phyloP scores from a whole-genome alignment of 2,797 vertebrate genomes.

The Chlorospingus semifuscus region DNA sequence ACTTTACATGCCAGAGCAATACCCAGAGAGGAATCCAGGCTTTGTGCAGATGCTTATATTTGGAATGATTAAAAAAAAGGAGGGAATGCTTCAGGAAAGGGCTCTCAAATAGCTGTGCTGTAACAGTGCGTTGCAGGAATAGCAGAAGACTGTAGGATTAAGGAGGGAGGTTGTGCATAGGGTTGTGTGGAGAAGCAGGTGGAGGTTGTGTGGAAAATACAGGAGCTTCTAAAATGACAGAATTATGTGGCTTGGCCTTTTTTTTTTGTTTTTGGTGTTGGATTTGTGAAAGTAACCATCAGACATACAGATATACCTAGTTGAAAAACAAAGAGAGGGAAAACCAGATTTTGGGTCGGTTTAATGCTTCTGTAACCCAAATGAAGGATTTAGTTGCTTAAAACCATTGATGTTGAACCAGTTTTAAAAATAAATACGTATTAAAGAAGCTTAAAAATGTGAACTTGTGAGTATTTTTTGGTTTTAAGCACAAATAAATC shows the following conservation, averaged over 20 bases:
- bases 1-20: not conserved
- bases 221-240: not conserved
- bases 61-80: not conserved
- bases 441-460: not conserved
- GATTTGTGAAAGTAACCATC: not conserved
- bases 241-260: not conserved
- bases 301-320: not conserved
- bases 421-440: not conserved
- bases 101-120: not conserved
- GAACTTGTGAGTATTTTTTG: not conserved
- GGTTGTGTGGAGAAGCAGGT: not conserved
- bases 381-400: not conserved
- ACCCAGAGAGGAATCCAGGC: not conserved
- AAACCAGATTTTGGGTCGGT: not conserved
- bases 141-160: not conserved
- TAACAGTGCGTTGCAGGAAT: not conserved
- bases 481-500: not conserved
- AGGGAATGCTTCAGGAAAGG: not conserved
- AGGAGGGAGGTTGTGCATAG: not conserved
- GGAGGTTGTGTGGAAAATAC: not conserved
- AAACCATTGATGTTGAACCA: not conserved
- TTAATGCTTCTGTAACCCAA: not conserved
- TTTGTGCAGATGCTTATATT: constrained; percentile 35
- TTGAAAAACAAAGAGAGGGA: not conserved
- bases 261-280: not conserved